These are phyloP conservation scores for Aphrophora alni DNA, from an alignment of 2,888 invertebrate genomes.

Conservation along the genomic window DNA sequence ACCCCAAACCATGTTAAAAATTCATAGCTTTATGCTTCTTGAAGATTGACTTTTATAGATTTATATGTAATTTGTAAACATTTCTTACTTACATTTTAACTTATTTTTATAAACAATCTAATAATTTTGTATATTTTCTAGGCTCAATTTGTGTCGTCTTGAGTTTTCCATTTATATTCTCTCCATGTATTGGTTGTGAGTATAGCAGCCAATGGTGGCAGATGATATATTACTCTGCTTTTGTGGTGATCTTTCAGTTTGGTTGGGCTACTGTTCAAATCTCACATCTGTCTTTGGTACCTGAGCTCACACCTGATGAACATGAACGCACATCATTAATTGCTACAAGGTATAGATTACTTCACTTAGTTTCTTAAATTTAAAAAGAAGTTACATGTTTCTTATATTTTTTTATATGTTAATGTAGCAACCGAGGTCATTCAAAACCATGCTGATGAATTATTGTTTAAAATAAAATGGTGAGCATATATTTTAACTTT, in stretches of 20 bases:
- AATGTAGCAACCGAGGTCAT: too few relatives aligned
- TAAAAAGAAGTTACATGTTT: background rate
- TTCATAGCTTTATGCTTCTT: too few relatives aligned
- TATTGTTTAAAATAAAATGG: too few relatives aligned
- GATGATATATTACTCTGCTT: conserved; percentile 76
- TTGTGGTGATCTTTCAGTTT: conserved; percentile 85
- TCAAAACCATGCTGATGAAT: too few relatives aligned
- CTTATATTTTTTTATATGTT: too few relatives aligned
- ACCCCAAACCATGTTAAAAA: too few relatives aligned
- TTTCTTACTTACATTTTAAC: too few relatives aligned
- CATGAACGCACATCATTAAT: conserved; percentile 69
- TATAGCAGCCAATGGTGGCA: conserved; percentile 70
- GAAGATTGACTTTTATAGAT: too few relatives aligned
- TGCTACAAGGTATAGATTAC: conserved; percentile 46
- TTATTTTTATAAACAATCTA: too few relatives aligned
- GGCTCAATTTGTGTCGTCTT: conserved; percentile 76
- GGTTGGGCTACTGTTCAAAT: conserved; percentile 96
- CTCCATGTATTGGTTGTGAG: conserved; percentile 73
- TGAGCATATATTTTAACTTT: too few relatives aligned
- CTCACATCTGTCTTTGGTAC: conserved; percentile 90
- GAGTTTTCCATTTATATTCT: conserved; percentile 89
- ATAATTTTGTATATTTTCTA: conserved; percentile 57
- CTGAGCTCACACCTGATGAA: conserved; percentile 74
- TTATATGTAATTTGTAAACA: too few relatives aligned
- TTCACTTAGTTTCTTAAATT: too few relatives aligned